Percentiles rank a stretch among this genome's conserved stretches.
These are phyloP conservation scores for Raja brachyura DNA, from an alignment of 2,113 vertebrate genomes.

Conservation along the genomic window DNA sequence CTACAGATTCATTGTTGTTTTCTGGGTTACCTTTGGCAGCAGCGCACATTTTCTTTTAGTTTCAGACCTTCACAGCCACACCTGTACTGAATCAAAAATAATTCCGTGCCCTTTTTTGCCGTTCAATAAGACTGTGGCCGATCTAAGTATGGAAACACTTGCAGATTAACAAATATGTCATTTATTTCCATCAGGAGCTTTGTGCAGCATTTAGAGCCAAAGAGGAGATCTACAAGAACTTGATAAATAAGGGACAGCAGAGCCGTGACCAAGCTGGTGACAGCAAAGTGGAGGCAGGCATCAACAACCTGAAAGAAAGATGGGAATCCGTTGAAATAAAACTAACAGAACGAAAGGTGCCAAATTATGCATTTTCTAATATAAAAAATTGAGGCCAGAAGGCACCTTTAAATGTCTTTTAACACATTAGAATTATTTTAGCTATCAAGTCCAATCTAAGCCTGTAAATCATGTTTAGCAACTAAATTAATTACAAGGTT, in stretches of 20 bases:
- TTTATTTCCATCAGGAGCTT: conserved; percentile 66
- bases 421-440: background rate
- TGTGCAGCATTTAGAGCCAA: conserved; percentile 78
- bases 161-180: background rate
- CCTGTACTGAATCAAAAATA: background rate
- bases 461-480: too few species aligned
- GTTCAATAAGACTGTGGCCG: background rate
- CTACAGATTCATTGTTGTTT: background rate
- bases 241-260: conserved; percentile 77
- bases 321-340: conserved; percentile 85
- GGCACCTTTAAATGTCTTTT: too few species aligned
- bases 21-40: background rate
- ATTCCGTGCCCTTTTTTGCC: background rate
- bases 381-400: background rate
- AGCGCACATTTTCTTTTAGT: background rate
- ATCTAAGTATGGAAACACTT: background rate
- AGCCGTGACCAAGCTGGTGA: conserved; percentile 70
- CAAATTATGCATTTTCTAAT: background rate
- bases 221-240: conserved; percentile 72
- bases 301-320: conserved; percentile 83
- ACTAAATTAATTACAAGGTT: too few species aligned
- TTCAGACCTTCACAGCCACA: background rate
- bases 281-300: conserved; percentile 83
- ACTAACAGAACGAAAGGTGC: conserved; percentile 83
- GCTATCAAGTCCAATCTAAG: background rate